A percentile compares a stretch with the other conserved stretches of the same genome.
These are phyloP conservation scores for Pontoporia blainvillei DNA, from an alignment of 2,113 vertebrate genomes.

Conservation along the genomic window DNA sequence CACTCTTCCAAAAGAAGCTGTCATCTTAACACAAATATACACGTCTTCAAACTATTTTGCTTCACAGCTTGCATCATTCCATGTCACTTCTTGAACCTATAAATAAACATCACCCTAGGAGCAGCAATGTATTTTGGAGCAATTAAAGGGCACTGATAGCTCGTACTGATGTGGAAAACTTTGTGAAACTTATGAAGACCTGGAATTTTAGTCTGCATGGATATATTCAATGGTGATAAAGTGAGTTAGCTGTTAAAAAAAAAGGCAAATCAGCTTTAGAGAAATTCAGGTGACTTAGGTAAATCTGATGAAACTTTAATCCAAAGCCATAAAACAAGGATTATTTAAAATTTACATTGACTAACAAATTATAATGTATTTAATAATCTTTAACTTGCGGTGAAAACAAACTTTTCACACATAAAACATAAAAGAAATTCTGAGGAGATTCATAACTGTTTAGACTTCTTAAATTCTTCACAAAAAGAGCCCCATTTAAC, in stretches of 20 bases:
- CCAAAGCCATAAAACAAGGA: background rate
- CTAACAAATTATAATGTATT: background rate
- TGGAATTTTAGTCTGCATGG: background rate
- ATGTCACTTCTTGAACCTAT: background rate
- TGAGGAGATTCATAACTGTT: background rate
- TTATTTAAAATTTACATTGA: background rate
- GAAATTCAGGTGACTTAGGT: background rate
- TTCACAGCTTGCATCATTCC: background rate
- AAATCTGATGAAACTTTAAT: background rate
- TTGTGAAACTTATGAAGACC: background rate
- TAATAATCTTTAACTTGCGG: background rate
- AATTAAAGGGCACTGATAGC: background rate
- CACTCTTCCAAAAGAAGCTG: background rate
- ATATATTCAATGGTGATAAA: background rate
- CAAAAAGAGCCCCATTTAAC: background rate
- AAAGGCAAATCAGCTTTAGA: background rate
- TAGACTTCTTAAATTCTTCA: background rate
- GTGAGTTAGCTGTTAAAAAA: background rate
- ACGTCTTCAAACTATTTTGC: background rate
- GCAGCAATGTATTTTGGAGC: background rate
- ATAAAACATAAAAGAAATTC: background rate
- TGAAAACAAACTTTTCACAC: background rate
- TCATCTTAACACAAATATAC: background rate
- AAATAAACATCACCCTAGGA: background rate
- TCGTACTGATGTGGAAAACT: background rate